Base-by-base conservation (phyloP, 1,140 invertebrate species). In the Drosophila rhopaloa region DNA sequence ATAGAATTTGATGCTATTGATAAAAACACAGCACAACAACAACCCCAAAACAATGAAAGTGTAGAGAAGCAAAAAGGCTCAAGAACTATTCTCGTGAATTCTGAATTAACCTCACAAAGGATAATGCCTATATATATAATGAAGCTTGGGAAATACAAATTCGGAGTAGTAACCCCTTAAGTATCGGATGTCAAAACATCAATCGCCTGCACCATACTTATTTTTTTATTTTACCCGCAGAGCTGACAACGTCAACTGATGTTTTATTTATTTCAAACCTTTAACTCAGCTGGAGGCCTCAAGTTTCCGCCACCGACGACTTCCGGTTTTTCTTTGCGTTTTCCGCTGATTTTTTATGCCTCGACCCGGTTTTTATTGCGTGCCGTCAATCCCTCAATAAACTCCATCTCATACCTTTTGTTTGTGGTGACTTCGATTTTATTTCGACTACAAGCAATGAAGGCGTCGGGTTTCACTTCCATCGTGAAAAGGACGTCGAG, bases 241-340 rank as follows among this genome's bases (percentile, higher is more conserved):
- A 68, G 61, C 60, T 41, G 65, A 53, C 47, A 72, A 61, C 67
- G 41, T 41, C 55, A 53, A 61, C 66, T 60, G 67, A 72, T 73
- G 67, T 71, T 83, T 83, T 71, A 79, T 79, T 82, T 77, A 63
- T 83, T 61, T 66, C 61, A 76, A 79, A 67, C 60, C 81, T 65
- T 83, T 76, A 66, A 61, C 66, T 62, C 58, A 50, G 59, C 76
- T 67, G 50, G 24, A 67, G 75, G 76, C 76, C 72, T 51, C 62
- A 80, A 63, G 56, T 50, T 73, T 63, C 48, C 47, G 48, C 35
- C 55, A 29, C 44, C 47, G 47, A 48, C 27, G 37, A 83, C 63
- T 72, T 68, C 66, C 62, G 50, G 75, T 63, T 54, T 71, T 82
- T 47, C 63, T 51, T 74, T 63, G 43, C 62, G 46, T 60, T 82